Evolutionary conservation across 2,797 vertebrate species (phyloP), one percentile per base, ranked within the genome.

Genomic region (Lithobates pipiens): DNA sequence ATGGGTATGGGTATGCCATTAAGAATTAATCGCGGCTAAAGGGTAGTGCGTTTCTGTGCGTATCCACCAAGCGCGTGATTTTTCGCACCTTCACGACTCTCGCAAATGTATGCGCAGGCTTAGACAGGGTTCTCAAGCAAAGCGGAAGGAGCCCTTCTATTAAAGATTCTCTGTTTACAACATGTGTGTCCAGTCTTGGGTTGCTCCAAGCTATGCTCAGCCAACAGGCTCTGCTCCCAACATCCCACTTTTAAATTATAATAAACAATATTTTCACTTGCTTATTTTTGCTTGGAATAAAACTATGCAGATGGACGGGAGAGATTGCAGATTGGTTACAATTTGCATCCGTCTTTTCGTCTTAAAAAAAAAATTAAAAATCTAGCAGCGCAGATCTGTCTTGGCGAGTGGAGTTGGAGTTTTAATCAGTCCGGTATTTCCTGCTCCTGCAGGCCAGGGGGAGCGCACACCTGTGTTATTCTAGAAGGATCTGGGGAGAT

Each of bases 391-490:
- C 69, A 44, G 84, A 78, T 89, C 84, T 88, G 88, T 36, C 85
- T 77, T 71, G 76, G 73, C 0, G 1, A 76, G 44, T 0, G 0
- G 69, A 82, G 77, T 42, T 88, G 63, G 21, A 61, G 71, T 87
- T 89, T 89, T 88, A 91, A 91, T 92, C 92, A 90, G 73, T 16
- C 32, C 80, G 85, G 86, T 74, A 86, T 91, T 92, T 90, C 89
- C 91, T 91, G 77, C 88, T 90, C 88, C 87, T 85, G 84, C 0
- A 0, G 87, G 83, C 87, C 84, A 76, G 82, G 29, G 86, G 77
- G 76, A 88, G 57, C 23, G 57, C 57, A 86, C 90, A 87, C 90
- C 90, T 92, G 72, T 85, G 80, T 88, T 91, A 91, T 91, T 89
- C 89, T 91, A 89, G 29, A 54, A 65, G 29, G 77, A 36, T 88